Evolutionary conservation across 53 echinoderm and acorn worm species (phyloP), one percentile per base, ranked within the genome.

Genomic region (Astropecten irregularis): DNA sequence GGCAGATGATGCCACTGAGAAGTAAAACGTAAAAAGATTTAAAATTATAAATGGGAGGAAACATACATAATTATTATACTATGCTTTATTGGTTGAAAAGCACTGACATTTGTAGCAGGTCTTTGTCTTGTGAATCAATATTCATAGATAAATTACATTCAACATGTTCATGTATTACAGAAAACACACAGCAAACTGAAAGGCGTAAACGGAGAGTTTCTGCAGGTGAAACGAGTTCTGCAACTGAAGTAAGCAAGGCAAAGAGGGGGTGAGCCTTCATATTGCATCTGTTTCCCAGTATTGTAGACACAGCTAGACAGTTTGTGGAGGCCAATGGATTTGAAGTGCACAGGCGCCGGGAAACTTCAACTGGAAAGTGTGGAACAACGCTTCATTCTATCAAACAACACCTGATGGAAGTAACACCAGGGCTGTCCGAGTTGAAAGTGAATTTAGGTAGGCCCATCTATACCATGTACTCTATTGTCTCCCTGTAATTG

Each of bases 251-350:
- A 5, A 11, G 30, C 59, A 58, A 58, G 31, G 59, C 30, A n/a
- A 65, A 65, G 19, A 18, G 20, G 2, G 65, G 65, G n/a, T 36
- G 36, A 38, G 23, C 65, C 19, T n/a, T 38, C 36, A 37, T 65
- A 13, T 8, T 38, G 15, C 36, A 65, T n/a, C 18, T 65, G 18
- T 65, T 65, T 37, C 65, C 65, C 1, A 38, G 65, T 21, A 65
- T 65, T 21, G 65, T 65, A 3, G 65, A 65, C 18, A 65, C 65
- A 65, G 65, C 65, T 6, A 65, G 65, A 65, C 3, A 15, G 20
- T 65, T 65, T 20, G 65, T 65, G 4, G 65, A 65, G 38, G 65
- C 15, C 1, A 36, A 65, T 65, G 65, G 65, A 18, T 65, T 65
- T 38, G 65, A 65, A 10, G 65, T 38, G 0, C 65, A 65, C 65